These are phyloP conservation scores for Harpalus rubripes DNA, from an alignment of 2,888 invertebrate species.

Conservation along the genomic window DNA sequence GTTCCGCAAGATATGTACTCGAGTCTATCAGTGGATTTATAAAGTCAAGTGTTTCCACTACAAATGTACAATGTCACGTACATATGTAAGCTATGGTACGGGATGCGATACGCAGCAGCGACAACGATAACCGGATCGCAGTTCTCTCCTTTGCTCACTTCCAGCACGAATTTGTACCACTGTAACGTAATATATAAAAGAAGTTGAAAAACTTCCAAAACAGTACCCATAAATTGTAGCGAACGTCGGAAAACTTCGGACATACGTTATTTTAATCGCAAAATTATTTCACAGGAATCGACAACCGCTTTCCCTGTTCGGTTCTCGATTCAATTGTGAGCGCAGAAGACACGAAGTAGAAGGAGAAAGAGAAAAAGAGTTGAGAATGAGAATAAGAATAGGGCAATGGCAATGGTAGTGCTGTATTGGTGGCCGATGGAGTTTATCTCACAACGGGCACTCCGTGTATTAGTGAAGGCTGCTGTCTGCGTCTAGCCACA, in stretches of 20 bases:
- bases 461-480: conserved; percentile 40
- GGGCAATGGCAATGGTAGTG: conserved; percentile 8
- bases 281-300: conserved; percentile 66
- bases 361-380: conserved; percentile 1
- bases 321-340: conserved; percentile 64
- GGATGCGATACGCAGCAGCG: conserved; percentile 12
- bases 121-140: conserved; percentile 27
- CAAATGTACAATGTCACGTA: conserved; percentile 6
- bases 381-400: conserved; percentile 23
- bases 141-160: conserved; percentile 38
- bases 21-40: conserved; percentile 43
- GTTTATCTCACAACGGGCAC: conserved; percentile 32
- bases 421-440: conserved; percentile 35
- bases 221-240: conserved; percentile 65
- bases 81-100: neutral
- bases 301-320: conserved; percentile 59
- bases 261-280: conserved; percentile 67
- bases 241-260: conserved; percentile 66
- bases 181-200: conserved; percentile 67
- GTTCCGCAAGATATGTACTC: conserved; percentile 31
- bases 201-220: conserved; percentile 67
- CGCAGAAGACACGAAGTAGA: conserved; percentile 12
- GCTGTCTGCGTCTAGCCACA: conserved; percentile 33
- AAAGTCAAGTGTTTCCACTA: conserved; percentile 32
- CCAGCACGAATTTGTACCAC: conserved; percentile 65